Evolutionary conservation across 2,888 invertebrate species (phyloP), one percentile per base, ranked within the genome.

Genomic region (Athalia circularis): DNA sequence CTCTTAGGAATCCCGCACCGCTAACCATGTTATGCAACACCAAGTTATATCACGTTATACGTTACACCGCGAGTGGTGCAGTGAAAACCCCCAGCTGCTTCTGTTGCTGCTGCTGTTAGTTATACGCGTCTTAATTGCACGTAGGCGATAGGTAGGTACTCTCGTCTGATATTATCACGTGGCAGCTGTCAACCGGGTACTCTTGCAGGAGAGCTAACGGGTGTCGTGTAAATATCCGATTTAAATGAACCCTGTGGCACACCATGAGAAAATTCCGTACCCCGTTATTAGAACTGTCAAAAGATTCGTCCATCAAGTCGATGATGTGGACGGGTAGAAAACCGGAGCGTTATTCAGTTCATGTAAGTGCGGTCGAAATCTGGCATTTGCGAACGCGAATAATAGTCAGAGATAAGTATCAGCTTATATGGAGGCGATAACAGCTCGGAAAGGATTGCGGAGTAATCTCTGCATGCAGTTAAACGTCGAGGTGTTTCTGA

Each of bases 81-180:
- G 29, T 29, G 43, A 68, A 68, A 52, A 29, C 9, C 68, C 52
- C 52, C 29, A 29, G 29, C 29, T 29, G 29, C 29, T 29, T 29
- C 29, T 29, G 29, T 29, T 29, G 29, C 29, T 29, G 54, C 7
- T 45, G 15, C 70, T 72, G 70, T 72, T 72, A 13, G 70, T 47
- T 72, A 72, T 15, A 43, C 47, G 47, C 57, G 59, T 72, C 70
- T 72, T 72, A 72, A 72, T 72, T 72, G 70, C 47, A 72, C 57
- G 59, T 59, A 13, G 13, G 59, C 11, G 29, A 59, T 59, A 29
- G 29, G 29, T 29, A 29, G 29, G 29, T 29, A 72, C n/a, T 59
- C 59, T 59, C 57, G 47, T 57, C 59, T n/a, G 70, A 59, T 72
- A 45, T 45, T 72, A 72, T 72, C 70, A 45, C 45, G 70, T 70